Base-by-base conservation (phyloP, 2,888 invertebrate genomes). In the Euzophera pinguis region DNA sequence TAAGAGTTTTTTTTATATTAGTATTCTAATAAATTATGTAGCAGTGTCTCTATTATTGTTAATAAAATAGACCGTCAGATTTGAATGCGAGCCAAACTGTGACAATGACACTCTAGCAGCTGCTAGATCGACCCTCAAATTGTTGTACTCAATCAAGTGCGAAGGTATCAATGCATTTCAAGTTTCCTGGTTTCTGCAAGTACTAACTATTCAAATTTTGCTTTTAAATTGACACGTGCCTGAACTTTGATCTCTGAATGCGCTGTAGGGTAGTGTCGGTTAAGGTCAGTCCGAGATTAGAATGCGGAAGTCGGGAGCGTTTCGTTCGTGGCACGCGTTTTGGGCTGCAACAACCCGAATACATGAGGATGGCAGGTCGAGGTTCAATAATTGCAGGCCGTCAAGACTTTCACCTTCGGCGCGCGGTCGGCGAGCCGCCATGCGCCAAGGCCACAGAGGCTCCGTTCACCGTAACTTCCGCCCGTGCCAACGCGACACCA, bases 391-490 rank as follows among this genome's bases (percentile, higher is more conserved):
- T 85, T 82, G 82, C 82, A 69, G 71, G 71, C 73, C 70, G 81
- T 73, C 78, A 79, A 86, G 86, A 88, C 89, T 89, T 89, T 89
- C 89, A 88, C 89, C 89, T 87, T 89, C 89, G 83, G 72, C 78
- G 82, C 75, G 75, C 81, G 75, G 78, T 76, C 78, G 76, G 75
- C 71, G 74, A 62, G 58, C 60, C 74, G 69, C 72, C 87, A 85
- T 86, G 85, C 74, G 69, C 72, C 87, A 85, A 86, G 85, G 87
- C 85, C 86, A 69, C 71, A 62, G 78, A 71, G 75, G 74, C 78
- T 75, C 83, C 83, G 79, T 76, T 84, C 81, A 72, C 81, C 74
- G 81, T 75, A 71, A 77, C 83, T 82, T 81, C 81, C 84, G 82
- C 74, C 56, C 59, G 56, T 53, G 47, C 43, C 50, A 47, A n/a